Percentiles rank a stretch among this genome's conserved stretches.
Evolutionary conservation across 2,888 invertebrate genomes (phyloP).

Genomic region (Pammene fasciana): DNA sequence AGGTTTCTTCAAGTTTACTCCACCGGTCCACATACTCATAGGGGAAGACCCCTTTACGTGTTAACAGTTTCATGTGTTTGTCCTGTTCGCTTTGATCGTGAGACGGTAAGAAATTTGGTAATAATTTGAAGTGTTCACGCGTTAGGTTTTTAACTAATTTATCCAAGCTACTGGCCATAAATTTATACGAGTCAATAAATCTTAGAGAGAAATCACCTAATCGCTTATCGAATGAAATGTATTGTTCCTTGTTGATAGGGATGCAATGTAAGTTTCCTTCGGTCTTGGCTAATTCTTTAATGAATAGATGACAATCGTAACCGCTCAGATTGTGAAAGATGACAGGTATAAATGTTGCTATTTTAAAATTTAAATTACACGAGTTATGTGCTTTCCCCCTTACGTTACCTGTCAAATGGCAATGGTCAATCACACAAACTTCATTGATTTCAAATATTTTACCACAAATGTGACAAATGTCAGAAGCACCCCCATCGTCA

Average conservation of each 20-base stretch:
- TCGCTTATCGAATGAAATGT: background rate
- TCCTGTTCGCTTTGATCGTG: too few relatives aligned
- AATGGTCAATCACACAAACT: constrained; percentile 40
- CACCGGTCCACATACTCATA: constrained; percentile 33
- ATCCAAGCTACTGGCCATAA: constrained; percentile 4
- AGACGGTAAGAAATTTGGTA: constrained; percentile 3
- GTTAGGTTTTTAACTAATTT: constrained; percentile 19
- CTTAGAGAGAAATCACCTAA: background rate
- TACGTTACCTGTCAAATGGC: constrained; percentile 48
- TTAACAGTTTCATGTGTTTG: constrained; percentile 16
- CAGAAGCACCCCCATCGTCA: background rate
- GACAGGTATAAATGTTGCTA: constrained; percentile 44
- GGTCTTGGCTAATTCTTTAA: constrained; percentile 48
- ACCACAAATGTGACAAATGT: constrained; percentile 45
- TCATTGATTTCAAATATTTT: constrained; percentile 40
- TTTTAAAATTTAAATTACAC: constrained; percentile 47
- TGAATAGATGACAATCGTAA: constrained; percentile 53
- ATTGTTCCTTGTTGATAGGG: constrained; percentile 12
- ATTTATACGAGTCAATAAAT: constrained; percentile 19
- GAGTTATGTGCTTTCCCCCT: constrained; percentile 47
- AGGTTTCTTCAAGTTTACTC: constrained; percentile 32
- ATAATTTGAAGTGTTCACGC: constrained; percentile 14
- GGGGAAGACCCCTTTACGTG: constrained; percentile 37
- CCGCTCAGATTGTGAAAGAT: constrained; percentile 45
- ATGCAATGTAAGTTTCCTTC: constrained; percentile 47